Conservation (phyloP, 2,797 vertebrate genomes). For the Poecilia picta region DNA sequence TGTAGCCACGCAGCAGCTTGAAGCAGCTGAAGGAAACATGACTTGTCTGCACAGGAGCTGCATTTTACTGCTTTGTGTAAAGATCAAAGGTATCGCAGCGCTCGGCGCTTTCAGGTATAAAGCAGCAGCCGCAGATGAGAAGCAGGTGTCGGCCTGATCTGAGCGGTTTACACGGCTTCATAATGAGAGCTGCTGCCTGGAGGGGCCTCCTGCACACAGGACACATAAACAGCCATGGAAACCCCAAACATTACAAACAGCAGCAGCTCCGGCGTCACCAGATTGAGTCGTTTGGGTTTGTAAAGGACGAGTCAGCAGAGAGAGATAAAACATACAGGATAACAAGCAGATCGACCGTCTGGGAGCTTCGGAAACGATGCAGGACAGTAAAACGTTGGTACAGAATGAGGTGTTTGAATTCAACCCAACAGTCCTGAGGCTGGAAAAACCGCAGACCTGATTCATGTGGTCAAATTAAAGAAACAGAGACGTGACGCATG, state of each 20-base stretch:
- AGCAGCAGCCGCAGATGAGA: slow-evolving; percentile 65
- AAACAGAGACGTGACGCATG: slow-evolving; percentile 21
- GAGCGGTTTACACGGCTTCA: slow-evolving; percentile 50
- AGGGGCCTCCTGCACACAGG: slow-evolving; percentile 54
- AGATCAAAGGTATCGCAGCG: slow-evolving; percentile 61
- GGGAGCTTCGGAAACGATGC: not conserved
- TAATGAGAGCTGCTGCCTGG: slow-evolving; percentile 70
- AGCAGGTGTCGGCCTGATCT: slow-evolving; percentile 72
- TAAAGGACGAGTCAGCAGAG: not conserved
- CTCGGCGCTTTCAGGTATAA: slow-evolving; percentile 37
- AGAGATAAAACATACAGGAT: not conserved
- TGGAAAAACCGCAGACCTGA: not conserved
- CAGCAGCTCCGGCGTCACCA: slow-evolving; percentile 23
- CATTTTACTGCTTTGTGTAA: slow-evolving; percentile 61
- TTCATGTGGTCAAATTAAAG: slow-evolving; percentile 1
- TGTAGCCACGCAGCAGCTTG: slow-evolving; percentile 14
- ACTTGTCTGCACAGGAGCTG: slow-evolving; percentile 52
- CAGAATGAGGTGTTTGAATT: not conserved
- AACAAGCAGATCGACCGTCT: not conserved
- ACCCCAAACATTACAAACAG: slow-evolving; percentile 23
- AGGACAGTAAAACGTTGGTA: not conserved
- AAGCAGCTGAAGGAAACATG: slow-evolving; percentile 43
- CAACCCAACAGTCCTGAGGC: not conserved
- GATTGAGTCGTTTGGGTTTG: not conserved
- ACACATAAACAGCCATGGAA: slow-evolving; percentile 53